Evolutionary conservation across 2,888 invertebrate genomes (phyloP).

Genomic region (Tridacna crocea): DNA sequence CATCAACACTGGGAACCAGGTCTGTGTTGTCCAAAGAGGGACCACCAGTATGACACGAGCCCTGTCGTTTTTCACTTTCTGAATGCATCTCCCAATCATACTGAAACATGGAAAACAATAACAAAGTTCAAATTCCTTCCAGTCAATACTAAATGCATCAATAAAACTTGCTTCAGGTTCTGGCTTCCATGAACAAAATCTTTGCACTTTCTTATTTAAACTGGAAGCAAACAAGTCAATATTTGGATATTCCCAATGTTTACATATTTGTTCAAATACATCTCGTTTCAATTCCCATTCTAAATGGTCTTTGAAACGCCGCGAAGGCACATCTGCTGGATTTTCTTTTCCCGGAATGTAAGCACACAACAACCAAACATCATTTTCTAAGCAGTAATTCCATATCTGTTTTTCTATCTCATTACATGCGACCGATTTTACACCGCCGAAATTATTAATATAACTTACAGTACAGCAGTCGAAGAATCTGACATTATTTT

Average conservation of each 20-base stretch:
- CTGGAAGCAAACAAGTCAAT: constrained; percentile 44
- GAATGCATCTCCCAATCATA: constrained; percentile 41
- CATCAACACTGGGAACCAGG: constrained; percentile 27
- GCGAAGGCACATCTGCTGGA: constrained; percentile 9
- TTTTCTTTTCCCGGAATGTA: background rate
- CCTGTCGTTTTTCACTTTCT: constrained; percentile 26
- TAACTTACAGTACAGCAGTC: constrained; percentile 16
- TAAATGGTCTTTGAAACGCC: constrained; percentile 30
- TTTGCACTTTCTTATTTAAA: constrained; percentile 23
- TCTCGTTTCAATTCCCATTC: constrained; percentile 25
- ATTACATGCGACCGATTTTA: constrained; percentile 20
- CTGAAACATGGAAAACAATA: constrained; percentile 60
- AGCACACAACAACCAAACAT: constrained; percentile 18
- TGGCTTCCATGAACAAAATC: constrained; percentile 36
- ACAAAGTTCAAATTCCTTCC: constrained; percentile 15
- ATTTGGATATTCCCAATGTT: constrained; percentile 7
- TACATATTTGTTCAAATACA: constrained; percentile 18
- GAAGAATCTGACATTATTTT: constrained; percentile 9
- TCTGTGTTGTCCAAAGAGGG: constrained; percentile 43
- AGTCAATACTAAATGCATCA: constrained; percentile 31
- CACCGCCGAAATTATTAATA: constrained; percentile 21
- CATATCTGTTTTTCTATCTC: constrained; percentile 28
- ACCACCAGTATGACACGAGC: constrained; percentile 25
- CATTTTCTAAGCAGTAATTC: constrained; percentile 14
- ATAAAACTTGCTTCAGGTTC: constrained; percentile 25